Evolutionary conservation across 2,888 invertebrate genomes (phyloP).

Genomic region (Diloba caeruleocephala): DNA sequence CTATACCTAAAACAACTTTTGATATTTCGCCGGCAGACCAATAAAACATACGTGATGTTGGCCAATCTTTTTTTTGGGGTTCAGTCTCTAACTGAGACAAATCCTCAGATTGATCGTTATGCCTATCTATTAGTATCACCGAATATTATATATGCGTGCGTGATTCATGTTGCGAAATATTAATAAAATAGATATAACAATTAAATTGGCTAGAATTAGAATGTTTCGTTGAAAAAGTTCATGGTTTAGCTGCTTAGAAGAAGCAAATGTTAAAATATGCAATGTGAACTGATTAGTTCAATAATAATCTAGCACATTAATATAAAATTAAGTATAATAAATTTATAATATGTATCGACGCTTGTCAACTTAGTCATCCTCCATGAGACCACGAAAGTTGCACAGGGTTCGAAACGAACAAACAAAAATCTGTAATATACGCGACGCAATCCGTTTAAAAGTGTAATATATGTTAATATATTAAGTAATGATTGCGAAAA

Average conservation of each 20-base stretch:
- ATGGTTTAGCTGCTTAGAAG: conserved; percentile 23
- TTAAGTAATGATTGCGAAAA: no score
- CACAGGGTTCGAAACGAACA: no score
- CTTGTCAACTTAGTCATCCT: no score
- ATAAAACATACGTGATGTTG: conserved; percentile 69
- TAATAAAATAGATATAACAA: conserved; percentile 28
- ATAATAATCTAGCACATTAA: background rate
- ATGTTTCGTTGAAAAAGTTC: conserved; percentile 31
- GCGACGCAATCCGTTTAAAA: no score
- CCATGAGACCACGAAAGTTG: no score
- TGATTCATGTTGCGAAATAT: conserved; percentile 23
- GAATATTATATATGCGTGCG: conserved; percentile 12
- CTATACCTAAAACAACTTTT: conserved; percentile 75
- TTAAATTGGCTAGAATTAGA: conserved; percentile 27
- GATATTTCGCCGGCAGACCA: conserved; percentile 77
- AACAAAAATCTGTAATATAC: no score
- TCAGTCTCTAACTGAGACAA: conserved; percentile 41
- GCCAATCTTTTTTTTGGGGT: conserved; percentile 47
- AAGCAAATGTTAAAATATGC: no score
- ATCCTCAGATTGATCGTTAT: conserved; percentile 30
- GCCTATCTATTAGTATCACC: conserved; percentile 4
- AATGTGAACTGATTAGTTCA: no score
- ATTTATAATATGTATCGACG: no score
- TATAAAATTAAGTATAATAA: background rate
- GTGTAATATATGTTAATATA: no score